Percentiles rank a stretch among this genome's conserved stretches.
Conservation (phyloP, 2,888 invertebrate species). For the Diadegma fenestrale region DNA sequence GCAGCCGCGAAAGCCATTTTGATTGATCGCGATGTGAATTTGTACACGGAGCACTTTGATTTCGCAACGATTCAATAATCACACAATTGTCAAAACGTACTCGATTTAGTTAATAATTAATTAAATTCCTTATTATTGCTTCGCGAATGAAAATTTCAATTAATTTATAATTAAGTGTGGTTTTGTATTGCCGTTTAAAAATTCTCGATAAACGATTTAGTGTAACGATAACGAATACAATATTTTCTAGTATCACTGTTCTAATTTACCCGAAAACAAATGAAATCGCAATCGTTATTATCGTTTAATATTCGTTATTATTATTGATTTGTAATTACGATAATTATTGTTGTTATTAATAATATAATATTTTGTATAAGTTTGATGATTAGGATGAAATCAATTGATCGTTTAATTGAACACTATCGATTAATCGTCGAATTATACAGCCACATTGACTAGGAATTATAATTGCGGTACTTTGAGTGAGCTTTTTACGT, state of each 20-base stretch:
- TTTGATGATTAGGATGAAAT: constrained; percentile 60
- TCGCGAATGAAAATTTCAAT: constrained; percentile 47
- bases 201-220: constrained; percentile 24
- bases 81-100: constrained; percentile 24
- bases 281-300: constrained; percentile 22
- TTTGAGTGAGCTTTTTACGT: constrained; percentile 69
- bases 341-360: constrained; percentile 22
- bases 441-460: constrained; percentile 76
- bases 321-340: not conserved
- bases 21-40: constrained; percentile 57
- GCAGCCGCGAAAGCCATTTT: constrained; percentile 94
- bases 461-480: constrained; percentile 70
- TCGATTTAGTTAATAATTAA: constrained; percentile 3
- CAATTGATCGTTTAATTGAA: constrained; percentile 74
- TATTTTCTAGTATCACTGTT: constrained; percentile 66
- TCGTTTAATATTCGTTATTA: constrained; percentile 5
- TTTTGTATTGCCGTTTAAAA: constrained; percentile 38
- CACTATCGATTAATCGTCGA: constrained; percentile 79
- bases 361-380: constrained; percentile 45
- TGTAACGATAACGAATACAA: constrained; percentile 34
- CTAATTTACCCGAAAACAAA: constrained; percentile 47
- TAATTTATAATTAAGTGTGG: not conserved
- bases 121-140: constrained; percentile 70
- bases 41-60: constrained; percentile 53
- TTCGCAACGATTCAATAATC: constrained; percentile 28